Evolutionary conservation across 2,888 invertebrate species (phyloP).

Genomic region (Octodonta nipae): DNA sequence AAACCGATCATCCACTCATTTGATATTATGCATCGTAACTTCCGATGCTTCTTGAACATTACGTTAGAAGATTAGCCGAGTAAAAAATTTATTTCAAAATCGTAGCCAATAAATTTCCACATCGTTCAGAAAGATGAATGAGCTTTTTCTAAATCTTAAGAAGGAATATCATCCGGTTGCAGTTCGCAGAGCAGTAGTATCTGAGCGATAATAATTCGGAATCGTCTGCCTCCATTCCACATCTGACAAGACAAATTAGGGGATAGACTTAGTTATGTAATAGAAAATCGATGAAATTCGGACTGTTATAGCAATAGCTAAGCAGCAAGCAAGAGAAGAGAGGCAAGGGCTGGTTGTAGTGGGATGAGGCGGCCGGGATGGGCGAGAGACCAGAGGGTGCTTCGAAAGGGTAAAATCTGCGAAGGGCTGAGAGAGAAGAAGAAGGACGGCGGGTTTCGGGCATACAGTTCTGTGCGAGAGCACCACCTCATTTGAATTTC

Average conservation of each 20-base stretch:
- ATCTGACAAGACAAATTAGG: slow-evolving; percentile 17
- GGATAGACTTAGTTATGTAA: slow-evolving; percentile 28
- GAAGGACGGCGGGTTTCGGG: slow-evolving; percentile 29
- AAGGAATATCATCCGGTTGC: no score
- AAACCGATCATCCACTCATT: no score
- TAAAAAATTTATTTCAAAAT: no score
- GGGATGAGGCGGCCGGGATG: slow-evolving; percentile 9
- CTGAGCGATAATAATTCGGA: slow-evolving; percentile 5
- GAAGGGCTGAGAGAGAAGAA: slow-evolving; percentile 8
- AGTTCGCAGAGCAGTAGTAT: no score
- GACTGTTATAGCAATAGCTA: slow-evolving; percentile 30
- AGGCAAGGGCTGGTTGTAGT: slow-evolving; percentile 12
- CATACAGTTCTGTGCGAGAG: slow-evolving; percentile 16
- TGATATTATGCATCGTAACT: no score
- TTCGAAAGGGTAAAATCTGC: no score
- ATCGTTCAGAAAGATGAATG: no score
- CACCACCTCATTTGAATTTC: slow-evolving; percentile 58
- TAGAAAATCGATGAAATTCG: slow-evolving; percentile 38
- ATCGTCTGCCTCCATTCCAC: slow-evolving; percentile 9
- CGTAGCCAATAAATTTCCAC: no score
- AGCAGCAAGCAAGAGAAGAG: slow-evolving; percentile 14
- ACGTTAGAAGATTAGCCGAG: no score
- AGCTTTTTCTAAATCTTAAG: no score
- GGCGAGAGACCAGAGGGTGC: slow-evolving; percentile 12
- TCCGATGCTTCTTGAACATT: no score